These are phyloP conservation scores for Phoebastria nigripes DNA, from an alignment of 2,797 vertebrate genomes.

Conservation along the genomic window DNA sequence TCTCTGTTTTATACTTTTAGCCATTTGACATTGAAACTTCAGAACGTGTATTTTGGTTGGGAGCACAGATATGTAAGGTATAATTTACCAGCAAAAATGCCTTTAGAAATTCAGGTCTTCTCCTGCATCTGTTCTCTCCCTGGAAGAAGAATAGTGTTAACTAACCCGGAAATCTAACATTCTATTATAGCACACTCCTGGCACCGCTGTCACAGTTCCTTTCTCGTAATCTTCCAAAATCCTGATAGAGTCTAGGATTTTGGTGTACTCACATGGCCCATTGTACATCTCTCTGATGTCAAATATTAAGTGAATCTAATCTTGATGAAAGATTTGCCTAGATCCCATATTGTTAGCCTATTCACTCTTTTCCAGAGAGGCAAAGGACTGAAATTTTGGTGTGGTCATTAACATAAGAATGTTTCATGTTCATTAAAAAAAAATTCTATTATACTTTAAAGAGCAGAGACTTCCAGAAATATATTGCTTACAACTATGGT, in stretches of 20 bases:
- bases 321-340: neutral
- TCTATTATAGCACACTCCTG: neutral
- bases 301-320: neutral
- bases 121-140: neutral
- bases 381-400: neutral
- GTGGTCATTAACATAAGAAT: neutral
- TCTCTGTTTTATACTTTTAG: neutral
- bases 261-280: neutral
- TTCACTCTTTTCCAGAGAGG: neutral
- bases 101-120: neutral
- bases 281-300: neutral
- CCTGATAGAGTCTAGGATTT: neutral
- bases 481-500: neutral
- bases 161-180: neutral
- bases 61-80: neutral
- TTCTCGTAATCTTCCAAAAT: neutral
- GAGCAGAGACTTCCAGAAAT: neutral
- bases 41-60: neutral
- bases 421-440: neutral
- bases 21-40: neutral
- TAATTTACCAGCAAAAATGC: neutral
- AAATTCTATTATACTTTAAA: neutral
- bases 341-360: neutral
- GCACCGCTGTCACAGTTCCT: neutral
- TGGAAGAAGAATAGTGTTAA: neutral